Evolutionary conservation across 2,888 invertebrate genomes (phyloP), one percentile per base, ranked within the genome.

Genomic region (Ferdinandea cuprea): DNA sequence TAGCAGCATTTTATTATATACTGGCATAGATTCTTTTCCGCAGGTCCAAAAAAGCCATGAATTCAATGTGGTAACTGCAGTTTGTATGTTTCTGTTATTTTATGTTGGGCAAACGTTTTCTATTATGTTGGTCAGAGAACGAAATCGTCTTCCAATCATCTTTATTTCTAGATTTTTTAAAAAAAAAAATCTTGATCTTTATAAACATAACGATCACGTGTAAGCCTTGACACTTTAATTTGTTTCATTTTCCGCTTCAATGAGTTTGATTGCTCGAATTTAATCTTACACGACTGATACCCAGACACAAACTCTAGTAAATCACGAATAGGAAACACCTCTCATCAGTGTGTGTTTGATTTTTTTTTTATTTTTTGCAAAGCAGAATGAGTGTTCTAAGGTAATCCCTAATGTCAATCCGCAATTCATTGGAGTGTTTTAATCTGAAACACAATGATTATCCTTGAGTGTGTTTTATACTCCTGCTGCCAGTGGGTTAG

Each of bases 371-470:
- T 35, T 48, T 73, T 54, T 61, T 42, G 71, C 71, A 40, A 19
- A 46, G 15, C n/a, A 59, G 74, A 52, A 56, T 56, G 56, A 50
- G 74, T 68, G 28, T 68, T 48, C 42, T 32, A 28, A 52, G 61
- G 50, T 68, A 76, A 68, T 76, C 59, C 68, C 52, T 44, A 68
- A 76, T 74, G 76, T 76, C 76, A 76, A 76, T 68, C 76, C 76
- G 59, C 76, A 76, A 59, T 59, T 37, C 76, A 68, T 25, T 68
- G 59, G 61, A 76, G 76, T 68, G 76, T 76, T 68, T 68, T 76
- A 68, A 76, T 76, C 76, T 68, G 59, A 76, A 68, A 44, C 59
- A 68, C 68, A 76, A 76, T 66, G 21, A 25, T 28, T 37, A 46
- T 50, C 48, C 40, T 15, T 37, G 54, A 73, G 61, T 30, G 44